Evolutionary conservation across 2,797 vertebrate genomes (phyloP).

Genomic region (Arctocebus calabarensis): DNA sequence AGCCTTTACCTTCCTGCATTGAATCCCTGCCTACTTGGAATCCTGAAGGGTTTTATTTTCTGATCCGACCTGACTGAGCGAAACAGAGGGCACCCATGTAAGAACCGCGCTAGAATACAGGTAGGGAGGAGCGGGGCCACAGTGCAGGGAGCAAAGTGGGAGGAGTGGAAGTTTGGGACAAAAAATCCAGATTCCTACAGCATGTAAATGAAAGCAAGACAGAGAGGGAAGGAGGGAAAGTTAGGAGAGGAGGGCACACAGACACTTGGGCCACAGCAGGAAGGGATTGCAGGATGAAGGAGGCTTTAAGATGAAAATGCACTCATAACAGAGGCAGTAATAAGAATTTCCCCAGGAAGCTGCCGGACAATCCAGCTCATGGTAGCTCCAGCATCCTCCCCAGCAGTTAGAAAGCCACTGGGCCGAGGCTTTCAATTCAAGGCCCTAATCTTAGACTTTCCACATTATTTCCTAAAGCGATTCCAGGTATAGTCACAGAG

Average conservation of each 20-base stretch:
- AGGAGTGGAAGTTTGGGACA: neutral
- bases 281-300: neutral
- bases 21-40: neutral
- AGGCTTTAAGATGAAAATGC: neutral
- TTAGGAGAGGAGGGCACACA: no score
- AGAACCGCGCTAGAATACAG: neutral
- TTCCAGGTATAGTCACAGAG: neutral
- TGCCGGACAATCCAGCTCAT: neutral
- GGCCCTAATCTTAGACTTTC: neutral
- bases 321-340: neutral
- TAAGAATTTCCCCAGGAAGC: neutral
- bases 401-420: neutral
- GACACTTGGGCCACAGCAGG: no score
- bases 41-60: neutral
- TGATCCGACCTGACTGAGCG: neutral
- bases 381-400: neutral
- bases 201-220: neutral
- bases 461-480: neutral
- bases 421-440: neutral
- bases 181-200: neutral
- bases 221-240: no score
- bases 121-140: neutral
- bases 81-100: neutral
- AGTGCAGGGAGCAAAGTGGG: neutral
- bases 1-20: neutral